These are phyloP conservation scores for Saccopteryx bilineata DNA, from an alignment of 2,113 vertebrate species.

Conservation along the genomic window DNA sequence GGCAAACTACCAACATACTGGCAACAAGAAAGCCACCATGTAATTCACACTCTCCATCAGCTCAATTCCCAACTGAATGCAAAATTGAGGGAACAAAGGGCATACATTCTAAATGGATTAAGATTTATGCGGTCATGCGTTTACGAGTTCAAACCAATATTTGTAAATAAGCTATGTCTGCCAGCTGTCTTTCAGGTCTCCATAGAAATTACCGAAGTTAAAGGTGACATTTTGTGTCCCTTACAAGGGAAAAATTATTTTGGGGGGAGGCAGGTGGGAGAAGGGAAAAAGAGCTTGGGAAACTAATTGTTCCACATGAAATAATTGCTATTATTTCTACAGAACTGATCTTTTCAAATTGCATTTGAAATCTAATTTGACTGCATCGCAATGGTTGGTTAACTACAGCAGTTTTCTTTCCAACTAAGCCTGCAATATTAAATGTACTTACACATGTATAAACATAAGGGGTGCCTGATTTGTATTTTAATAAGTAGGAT, in stretches of 20 bases:
- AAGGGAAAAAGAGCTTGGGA: constrained; percentile 41
- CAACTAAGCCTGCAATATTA: constrained; percentile 84
- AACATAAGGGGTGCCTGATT: constrained; percentile 84
- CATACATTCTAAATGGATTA: constrained; percentile 71
- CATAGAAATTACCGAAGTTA: constrained; percentile 20
- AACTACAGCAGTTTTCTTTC: constrained; percentile 88
- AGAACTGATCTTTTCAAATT: constrained; percentile 85
- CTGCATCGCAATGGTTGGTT: constrained; percentile 89
- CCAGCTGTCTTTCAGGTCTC: constrained; percentile 69
- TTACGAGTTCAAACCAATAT: constrained; percentile 79
- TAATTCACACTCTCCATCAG: constrained; percentile 10
- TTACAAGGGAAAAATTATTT: constrained; percentile 81
- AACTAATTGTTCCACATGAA: constrained; percentile 79
- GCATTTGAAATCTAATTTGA: constrained; percentile 86
- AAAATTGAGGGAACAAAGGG: constrained; percentile 68
- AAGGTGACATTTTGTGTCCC: constrained; percentile 56
- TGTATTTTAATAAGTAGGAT: constrained; percentile 83
- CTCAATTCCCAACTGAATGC: constrained; percentile 61
- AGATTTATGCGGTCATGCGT: constrained; percentile 82
- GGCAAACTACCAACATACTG: constrained; percentile 14
- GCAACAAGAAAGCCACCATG: constrained; percentile 37
- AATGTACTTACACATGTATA: constrained; percentile 88
- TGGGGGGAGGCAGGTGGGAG: constrained; percentile 64
- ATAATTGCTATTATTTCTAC: constrained; percentile 86
- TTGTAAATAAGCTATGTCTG: constrained; percentile 78